A percentile compares a stretch with the other conserved stretches of the same genome.
These are phyloP conservation scores for Melipona beecheii DNA, from an alignment of 2,888 invertebrate species.

Conservation along the genomic window DNA sequence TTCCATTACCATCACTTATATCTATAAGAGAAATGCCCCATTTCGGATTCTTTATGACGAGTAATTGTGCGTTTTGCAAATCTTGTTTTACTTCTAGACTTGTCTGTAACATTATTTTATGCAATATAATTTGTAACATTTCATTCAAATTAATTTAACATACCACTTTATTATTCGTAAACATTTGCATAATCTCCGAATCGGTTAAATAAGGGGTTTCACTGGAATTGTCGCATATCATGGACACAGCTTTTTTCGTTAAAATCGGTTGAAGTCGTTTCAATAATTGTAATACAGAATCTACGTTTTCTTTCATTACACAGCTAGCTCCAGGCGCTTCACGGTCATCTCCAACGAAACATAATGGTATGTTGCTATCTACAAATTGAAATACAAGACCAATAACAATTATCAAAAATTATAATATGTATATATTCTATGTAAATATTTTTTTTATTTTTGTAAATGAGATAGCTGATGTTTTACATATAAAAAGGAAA, in stretches of 20 bases:
- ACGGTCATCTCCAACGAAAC: conserved; percentile 84
- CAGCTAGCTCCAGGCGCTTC: conserved; percentile 88
- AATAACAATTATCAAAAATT: conserved; percentile 25
- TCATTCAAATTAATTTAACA: conserved; percentile 53
- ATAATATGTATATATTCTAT: conserved; percentile 13
- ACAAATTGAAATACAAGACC: conserved; percentile 73
- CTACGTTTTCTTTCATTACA: conserved; percentile 87
- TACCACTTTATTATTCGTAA: conserved; percentile 84
- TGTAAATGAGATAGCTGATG: neutral
- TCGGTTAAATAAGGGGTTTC: conserved; percentile 87
- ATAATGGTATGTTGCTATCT: conserved; percentile 86
- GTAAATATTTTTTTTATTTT: neutral
- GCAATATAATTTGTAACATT: neutral
- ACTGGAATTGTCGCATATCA: conserved; percentile 86
- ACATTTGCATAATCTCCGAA: conserved; percentile 87
- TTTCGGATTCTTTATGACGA: conserved; percentile 89
- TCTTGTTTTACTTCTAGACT: conserved; percentile 84
- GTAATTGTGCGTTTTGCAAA: conserved; percentile 88
- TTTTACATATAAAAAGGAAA: neutral
- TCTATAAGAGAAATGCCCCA: conserved; percentile 89
- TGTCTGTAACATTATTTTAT: conserved; percentile 49
- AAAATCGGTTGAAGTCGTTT: conserved; percentile 88
- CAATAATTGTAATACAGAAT: conserved; percentile 87
- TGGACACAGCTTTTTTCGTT: conserved; percentile 86
- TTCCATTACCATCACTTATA: conserved; percentile 79